A percentile compares a stretch with the other conserved stretches of the same genome.
Conservation (phyloP, 2,797 vertebrate genomes). For the Balearica regulorum region DNA sequence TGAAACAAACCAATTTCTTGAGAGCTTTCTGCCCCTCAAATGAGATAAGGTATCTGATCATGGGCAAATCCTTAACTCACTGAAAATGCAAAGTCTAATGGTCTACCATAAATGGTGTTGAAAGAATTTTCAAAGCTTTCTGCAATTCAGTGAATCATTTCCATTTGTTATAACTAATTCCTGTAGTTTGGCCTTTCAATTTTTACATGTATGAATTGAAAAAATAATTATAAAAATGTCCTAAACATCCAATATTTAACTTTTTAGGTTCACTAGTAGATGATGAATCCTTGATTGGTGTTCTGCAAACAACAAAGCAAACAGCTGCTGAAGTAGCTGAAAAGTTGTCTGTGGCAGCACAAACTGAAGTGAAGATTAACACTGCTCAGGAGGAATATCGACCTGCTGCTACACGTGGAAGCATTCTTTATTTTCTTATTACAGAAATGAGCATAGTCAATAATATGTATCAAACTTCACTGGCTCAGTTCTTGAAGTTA, state of each 20-base stretch:
- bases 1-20: background rate
- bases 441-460: conserved; percentile 82
- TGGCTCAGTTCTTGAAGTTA: conserved; percentile 78
- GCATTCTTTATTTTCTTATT: conserved; percentile 80
- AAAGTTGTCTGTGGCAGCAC: conserved; percentile 75
- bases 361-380: conserved; percentile 78
- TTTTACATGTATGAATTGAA: background rate
- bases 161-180: background rate
- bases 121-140: background rate
- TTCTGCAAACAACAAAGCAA: conserved; percentile 74
- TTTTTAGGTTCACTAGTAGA: conserved; percentile 76
- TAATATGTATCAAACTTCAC: conserved; percentile 79
- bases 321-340: conserved; percentile 77
- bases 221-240: background rate
- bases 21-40: background rate
- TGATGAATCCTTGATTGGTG: conserved; percentile 78
- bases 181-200: background rate
- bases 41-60: background rate
- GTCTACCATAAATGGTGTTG: background rate
- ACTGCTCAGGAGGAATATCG: conserved; percentile 77
- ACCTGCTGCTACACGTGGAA: conserved; percentile 76
- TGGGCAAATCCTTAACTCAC: background rate
- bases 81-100: background rate
- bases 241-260: background rate
- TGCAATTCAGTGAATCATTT: background rate